Evolutionary conservation across 2,888 invertebrate species (phyloP), one percentile per base, ranked within the genome.

Genomic region (Chorisops tibialis): DNA sequence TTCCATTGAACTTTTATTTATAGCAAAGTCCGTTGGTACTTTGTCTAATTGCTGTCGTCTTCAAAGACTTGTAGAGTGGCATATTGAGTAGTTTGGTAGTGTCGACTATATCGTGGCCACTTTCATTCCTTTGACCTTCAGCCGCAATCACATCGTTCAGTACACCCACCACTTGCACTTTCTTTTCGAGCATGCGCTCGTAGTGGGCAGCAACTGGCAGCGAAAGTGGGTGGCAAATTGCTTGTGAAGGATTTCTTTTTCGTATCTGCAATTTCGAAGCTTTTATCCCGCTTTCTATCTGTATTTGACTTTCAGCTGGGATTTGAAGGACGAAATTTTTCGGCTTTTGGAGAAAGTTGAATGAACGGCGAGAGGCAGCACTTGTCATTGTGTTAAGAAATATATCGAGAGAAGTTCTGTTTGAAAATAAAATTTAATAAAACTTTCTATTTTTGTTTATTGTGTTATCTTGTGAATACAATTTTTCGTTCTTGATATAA

Each of bases 231-330:
- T 18, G 35, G 52, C 9, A 19, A 5, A 37, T 38, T 19, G 3
- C 18, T 37, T 12, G 18, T 6, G 9, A 18, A 21, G 48, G 48
- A n/a, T 24, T 30, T 30, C 30, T 2, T 30, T 7, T 45, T 16
- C 14, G 30, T n/a, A n/a, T n/a, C n/a, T n/a, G n/a, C n/a, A n/a
- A n/a, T n/a, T n/a, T n/a, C n/a, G 56, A 16, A 47, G 58, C 58
- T 58, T 58, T 50, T 6, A n/a, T 24, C 16, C 5, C 30, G 30
- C 30, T 30, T 30, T 30, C 18, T 19, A 18, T 11, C 37, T 58
- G 45, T 18, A 45, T 67, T 66, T 68, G 68, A 68, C 68, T 68
- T 68, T 68, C 66, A 67, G 50, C 59, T 39, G 9, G 19, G 61
- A 61, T 64, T 52, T 68, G 68, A 68, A 68, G 68, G 68, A 68